Evolutionary conservation across 2,797 vertebrate genomes (phyloP), one percentile per base, ranked within the genome.

Genomic region (Ateles fusciceps): DNA sequence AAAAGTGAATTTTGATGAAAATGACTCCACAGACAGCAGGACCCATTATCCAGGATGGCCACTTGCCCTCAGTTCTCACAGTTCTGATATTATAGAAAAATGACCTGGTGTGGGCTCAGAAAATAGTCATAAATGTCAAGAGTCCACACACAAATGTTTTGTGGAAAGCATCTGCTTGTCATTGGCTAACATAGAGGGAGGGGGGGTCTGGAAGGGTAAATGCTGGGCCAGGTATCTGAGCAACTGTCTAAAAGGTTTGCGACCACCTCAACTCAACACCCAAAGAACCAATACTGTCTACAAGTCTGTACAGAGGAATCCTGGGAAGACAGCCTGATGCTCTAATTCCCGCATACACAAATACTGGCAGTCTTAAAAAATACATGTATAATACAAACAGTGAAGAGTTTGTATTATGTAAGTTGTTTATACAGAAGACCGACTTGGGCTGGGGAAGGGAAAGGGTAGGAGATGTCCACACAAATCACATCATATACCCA

Each of bases 1-100:
- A 89, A 68, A 72, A 80, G 85, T 42, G 19, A 24, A 91, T 44
- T 68, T 87, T 68, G 44, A 71, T 50, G 52, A 28, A 85, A 91
- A 94, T 24, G 42, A 28, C 14, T 79, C 50, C 88, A 64, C 8
- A 21, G 81, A 72, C 3, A 50, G 48, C 64, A 85, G 48, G 36
- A 84, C 42, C 75, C 50, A 28, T 13, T 71, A 84, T n/a, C 28
- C 26, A 89, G 26, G 28, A 78, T 2, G 9, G 89, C 8, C 57
- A 42, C 13, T 17, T 10, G 22, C 46, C 36, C 50, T 21, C 33
- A 76, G 44, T 52, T 80, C 90, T 88, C 72, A 52, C 36, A 85
- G 84, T 64, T 75, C 33, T 39, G 9, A 48, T 24, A 88, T 48
- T 57, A 74, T 44, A 30, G 6, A 87, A 59, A 89, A 93, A 78